Conservation (phyloP, 2,797 vertebrate genomes). For the Poeciliopsis paucimaculata region DNA sequence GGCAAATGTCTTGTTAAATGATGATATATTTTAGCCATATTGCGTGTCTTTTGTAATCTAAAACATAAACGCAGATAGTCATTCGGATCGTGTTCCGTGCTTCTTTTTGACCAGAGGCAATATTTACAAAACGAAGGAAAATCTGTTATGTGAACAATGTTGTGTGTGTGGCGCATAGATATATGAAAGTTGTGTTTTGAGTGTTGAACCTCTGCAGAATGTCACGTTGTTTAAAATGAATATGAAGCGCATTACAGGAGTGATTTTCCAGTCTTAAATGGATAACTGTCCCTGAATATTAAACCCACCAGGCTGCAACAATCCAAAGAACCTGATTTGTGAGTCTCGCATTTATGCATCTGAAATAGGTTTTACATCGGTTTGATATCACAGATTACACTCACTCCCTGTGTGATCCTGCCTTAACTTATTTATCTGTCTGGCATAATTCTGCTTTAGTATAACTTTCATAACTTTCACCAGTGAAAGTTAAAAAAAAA, state of each 20-base stretch:
- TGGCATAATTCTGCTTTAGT: constrained; percentile 19
- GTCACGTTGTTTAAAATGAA: constrained; percentile 19
- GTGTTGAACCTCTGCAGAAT: constrained; percentile 26
- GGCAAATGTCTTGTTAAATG: background rate
- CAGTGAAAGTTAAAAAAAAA: background rate
- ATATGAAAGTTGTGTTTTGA: background rate
- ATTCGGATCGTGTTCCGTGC: background rate
- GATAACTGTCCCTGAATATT: constrained; percentile 53
- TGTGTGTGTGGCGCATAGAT: background rate
- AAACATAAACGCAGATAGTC: background rate
- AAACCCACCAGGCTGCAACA: constrained; percentile 49
- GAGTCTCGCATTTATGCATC: constrained; percentile 25
- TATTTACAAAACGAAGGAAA: background rate
- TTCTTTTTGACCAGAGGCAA: background rate
- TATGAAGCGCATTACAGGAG: constrained; percentile 34
- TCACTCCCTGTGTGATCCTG: constrained; percentile 31
- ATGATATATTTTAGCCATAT: too few relatives aligned
- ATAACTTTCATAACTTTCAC: constrained; percentile 24
- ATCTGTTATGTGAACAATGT: background rate
- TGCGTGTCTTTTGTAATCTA: background rate
- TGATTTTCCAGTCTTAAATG: constrained; percentile 48
- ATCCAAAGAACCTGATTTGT: constrained; percentile 32
- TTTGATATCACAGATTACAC: constrained; percentile 41
- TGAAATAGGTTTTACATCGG: constrained; percentile 27
- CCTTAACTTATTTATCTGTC: constrained; percentile 17